These are phyloP conservation scores for Neodiprion virginianus DNA, from an alignment of 1,140 invertebrate genomes.

Conservation along the genomic window DNA sequence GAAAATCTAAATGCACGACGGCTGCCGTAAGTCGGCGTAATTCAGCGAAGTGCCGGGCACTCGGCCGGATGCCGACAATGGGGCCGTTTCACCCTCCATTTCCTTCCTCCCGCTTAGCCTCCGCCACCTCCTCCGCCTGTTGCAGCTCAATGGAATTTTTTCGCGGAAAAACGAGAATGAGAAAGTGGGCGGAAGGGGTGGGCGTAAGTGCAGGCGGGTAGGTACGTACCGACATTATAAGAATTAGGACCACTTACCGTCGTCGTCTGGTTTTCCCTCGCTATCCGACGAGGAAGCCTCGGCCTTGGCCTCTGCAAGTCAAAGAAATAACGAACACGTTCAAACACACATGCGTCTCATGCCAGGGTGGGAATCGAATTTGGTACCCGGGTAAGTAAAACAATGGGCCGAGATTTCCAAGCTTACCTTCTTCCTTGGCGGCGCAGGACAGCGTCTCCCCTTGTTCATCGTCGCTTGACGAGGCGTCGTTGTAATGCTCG, in stretches of 20 bases:
- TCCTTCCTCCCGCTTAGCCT: constrained; percentile 27
- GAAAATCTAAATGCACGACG: constrained; percentile 44
- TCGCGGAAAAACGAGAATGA: too few relatives aligned
- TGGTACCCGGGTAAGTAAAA: neutral
- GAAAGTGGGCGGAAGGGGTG: too few relatives aligned
- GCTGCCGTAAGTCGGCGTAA: constrained; percentile 29
- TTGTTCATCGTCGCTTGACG: constrained; percentile 56
- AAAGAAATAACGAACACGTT: constrained; percentile 29
- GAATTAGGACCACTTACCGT: constrained; percentile 39
- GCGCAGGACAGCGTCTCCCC: constrained; percentile 51
- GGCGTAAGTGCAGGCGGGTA: neutral
- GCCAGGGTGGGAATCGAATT: constrained; percentile 25
- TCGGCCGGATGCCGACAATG: constrained; percentile 24
- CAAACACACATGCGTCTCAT: constrained; percentile 48
- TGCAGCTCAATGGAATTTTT: neutral
- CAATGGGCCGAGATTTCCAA: constrained; percentile 11
- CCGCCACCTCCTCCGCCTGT: constrained; percentile 12
- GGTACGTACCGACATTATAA: neutral
- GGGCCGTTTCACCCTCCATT: constrained; percentile 33
- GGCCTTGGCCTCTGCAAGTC: constrained; percentile 57
- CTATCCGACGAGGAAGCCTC: constrained; percentile 56
- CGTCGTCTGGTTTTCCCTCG: constrained; percentile 50
- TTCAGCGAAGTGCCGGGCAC: constrained; percentile 37
- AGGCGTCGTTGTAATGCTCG: constrained; percentile 39
- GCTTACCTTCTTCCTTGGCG: constrained; percentile 51